Evolutionary conservation across 2,888 invertebrate species (phyloP), one percentile per base, ranked within the genome.

Genomic region (Dynastes grantii): DNA sequence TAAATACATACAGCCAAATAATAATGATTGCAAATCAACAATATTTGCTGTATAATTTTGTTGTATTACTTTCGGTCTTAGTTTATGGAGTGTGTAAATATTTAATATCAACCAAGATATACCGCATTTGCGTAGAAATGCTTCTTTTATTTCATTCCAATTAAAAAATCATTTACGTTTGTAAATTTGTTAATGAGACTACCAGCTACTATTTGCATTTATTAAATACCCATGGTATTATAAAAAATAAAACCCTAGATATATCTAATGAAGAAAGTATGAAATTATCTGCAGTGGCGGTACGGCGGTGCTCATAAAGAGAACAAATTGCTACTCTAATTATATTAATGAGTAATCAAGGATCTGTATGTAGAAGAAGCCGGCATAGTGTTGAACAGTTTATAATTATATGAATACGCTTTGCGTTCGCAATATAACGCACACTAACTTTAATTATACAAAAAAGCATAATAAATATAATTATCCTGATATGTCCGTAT

Each of bases 261-360:
- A 11, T 68, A 49, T 29, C 51, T 68, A 68, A 68, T 53, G 68
- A 68, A 51, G 27, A 68, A 68, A 8, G 51, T n/a, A 68, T 11
- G 11, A 49, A 29, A 68, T 68, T 51, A 68, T 51, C 68, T 29
- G 27, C 11, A 45, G 8, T 8, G 8, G 5, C 5, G 22, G 22
- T 37, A 4, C 67, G 51, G 68, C 68, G 68, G 51, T 13, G 29
- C 51, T 68, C 13, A 68, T 68, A 68, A 68, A 68, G 2, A 29
- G 6, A 68, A 68, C 51, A 68, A 22, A 51, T 68, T 68, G 51
- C 49, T 68, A 49, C 45, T 53, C 51, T 27, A 49, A 29, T 68
- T 68, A 51, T 13, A 51, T 51, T 27, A 49, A 40, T 45, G 45
- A 8, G 11, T 67, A 67, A 68, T 51, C 51, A 27, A 2, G 5